Percentiles rank a stretch among this genome's conserved stretches.
These are phyloP conservation scores for Datnioides undecimradiatus DNA, from an alignment of 2,113 vertebrate species.

Conservation along the genomic window DNA sequence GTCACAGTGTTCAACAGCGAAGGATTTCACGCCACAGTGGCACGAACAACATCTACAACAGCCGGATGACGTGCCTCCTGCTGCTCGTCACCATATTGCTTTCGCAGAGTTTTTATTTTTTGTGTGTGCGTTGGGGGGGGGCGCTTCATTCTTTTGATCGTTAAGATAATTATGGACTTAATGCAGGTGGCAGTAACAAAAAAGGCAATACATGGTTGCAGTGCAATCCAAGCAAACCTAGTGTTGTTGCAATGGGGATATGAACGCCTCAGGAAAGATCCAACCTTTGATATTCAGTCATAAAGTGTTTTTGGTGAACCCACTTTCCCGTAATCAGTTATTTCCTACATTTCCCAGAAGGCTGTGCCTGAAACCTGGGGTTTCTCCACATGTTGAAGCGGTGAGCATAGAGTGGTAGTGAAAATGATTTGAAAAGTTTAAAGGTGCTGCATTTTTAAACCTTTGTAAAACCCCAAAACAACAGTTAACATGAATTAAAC, in stretches of 20 bases:
- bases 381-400: background rate
- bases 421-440: background rate
- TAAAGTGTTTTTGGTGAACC: background rate
- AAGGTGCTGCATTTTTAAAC: background rate
- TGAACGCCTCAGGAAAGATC: conserved; percentile 39
- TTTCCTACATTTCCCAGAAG: conserved; percentile 56
- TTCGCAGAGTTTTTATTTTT: background rate
- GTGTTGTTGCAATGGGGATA: conserved; percentile 15
- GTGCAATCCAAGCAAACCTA: conserved; percentile 26
- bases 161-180: conserved; percentile 25
- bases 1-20: conserved; percentile 72
- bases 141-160: conserved; percentile 26
- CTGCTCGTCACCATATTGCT: conserved; percentile 36
- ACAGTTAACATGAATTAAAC: background rate
- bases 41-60: conserved; percentile 17
- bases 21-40: conserved; percentile 21
- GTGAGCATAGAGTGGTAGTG: background rate
- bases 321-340: background rate
- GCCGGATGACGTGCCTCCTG: conserved; percentile 27
- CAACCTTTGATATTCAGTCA: conserved; percentile 21
- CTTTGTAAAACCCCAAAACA: background rate
- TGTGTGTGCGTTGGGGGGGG: background rate
- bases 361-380: background rate
- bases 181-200: conserved; percentile 32
- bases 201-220: conserved; percentile 56